Conservation (phyloP, 2,888 invertebrate species). For the Amorpha juglandis region DNA sequence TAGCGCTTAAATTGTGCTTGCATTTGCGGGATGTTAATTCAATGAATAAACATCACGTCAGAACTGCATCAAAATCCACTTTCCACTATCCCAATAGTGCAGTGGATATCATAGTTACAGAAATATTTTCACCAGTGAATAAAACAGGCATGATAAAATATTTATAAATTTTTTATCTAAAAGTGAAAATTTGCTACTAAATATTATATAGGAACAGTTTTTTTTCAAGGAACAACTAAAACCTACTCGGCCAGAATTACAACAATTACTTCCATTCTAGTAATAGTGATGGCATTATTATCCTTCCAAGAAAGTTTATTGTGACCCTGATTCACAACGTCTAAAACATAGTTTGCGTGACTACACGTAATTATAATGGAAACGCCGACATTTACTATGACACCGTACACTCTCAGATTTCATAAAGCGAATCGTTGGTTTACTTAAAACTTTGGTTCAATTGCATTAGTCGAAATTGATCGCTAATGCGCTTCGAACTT, state of each 20-base stretch:
- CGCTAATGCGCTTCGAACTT: constrained; percentile 74
- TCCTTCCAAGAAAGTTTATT: constrained; percentile 47
- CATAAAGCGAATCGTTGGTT: constrained; percentile 80
- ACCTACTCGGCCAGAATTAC: background rate
- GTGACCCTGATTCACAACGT: constrained; percentile 47
- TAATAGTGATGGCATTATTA: constrained; percentile 35
- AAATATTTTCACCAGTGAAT: background rate
- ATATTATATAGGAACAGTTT: no score
- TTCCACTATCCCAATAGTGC: constrained; percentile 39
- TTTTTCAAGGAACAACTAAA: background rate
- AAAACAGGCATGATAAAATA: no score
- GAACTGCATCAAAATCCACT: constrained; percentile 64
- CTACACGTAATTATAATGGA: constrained; percentile 73
- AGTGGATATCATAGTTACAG: constrained; percentile 4
- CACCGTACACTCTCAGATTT: constrained; percentile 69
- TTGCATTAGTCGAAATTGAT: constrained; percentile 77
- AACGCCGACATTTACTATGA: constrained; percentile 68
- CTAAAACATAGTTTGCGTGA: constrained; percentile 74
- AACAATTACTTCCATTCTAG: background rate
- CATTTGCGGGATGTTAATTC: constrained; percentile 76
- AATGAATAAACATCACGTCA: constrained; percentile 73
- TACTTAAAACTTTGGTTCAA: constrained; percentile 75
- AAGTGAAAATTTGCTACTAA: no score
- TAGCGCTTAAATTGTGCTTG: constrained; percentile 77
- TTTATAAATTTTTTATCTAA: no score